Evolutionary conservation across 2,113 vertebrate genomes (phyloP), one percentile per base, ranked within the genome.

Genomic region (Todiramphus chloris): DNA sequence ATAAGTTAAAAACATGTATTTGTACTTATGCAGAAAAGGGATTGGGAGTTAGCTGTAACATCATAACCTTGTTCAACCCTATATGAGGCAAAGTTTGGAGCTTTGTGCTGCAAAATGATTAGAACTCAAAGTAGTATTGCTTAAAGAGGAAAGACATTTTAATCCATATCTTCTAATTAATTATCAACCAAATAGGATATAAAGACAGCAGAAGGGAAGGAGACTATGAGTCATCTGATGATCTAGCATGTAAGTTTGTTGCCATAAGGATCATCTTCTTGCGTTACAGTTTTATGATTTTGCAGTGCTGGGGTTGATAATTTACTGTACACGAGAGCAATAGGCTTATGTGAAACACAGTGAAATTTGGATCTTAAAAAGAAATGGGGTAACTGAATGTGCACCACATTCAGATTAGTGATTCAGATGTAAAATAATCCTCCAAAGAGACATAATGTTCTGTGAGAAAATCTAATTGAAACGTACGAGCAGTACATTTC

Each of bases 361-460:
- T 10, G 80, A 66, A 85, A 78, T 80, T 37, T 35, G 58, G 35
- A 28, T 76, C 37, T 69, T 58, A 41, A 23, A 66, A 83, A 60
- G 63, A 63, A 84, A 59, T 3, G 43, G 27, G 30, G 19, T 70
- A 43, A 46, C 43, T 56, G 44, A 76, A 58, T n/a, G 5, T 19
- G 43, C 51, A 23, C 39, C 2, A 0, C 6, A 6, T 56, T 87
- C 60, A 70, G 51, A 43, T 70, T 39, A 55, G 62, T 0, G 0
- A 62, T 50, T 94, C 48, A 31, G 24, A 55, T 33, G 24, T 23
- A 44, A 72, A 55, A 25, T 3, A 53, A 30, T 53, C n/a, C 41
- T 80, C 62, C 41, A 30, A 72, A 62, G 84, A 83, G 50, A 63
- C 59, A 3, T 35, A 19, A 13, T 9, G 4, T 77, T 87, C 67